Evolutionary conservation across 2,113 vertebrate species (phyloP), one percentile per base, ranked within the genome.

Genomic region (Lipotes vexillifer): DNA sequence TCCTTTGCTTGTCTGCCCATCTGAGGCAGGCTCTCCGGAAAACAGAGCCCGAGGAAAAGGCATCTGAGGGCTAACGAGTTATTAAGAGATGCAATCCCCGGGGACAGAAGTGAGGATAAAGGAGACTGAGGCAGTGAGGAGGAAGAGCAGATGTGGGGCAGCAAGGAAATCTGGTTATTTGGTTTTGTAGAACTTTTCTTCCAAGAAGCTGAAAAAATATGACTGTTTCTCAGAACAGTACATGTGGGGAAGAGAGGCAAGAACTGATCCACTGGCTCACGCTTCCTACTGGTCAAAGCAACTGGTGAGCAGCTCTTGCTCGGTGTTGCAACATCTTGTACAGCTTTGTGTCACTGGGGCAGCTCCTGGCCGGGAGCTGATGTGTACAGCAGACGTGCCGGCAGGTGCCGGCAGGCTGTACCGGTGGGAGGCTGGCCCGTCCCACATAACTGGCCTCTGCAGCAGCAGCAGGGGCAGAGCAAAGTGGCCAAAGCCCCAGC

Each of bases 371-470:
- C 14, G 18, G 78, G 29, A 18, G n/a, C 36, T 29, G 4, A 2
- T 3, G 41, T 8, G 18, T 13, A 0, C 7, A 6, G 38, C 3
- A 33, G 49, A 29, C 8, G 0, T 4, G 8, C 52, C 23, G 0
- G 25, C 4, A 18, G 12, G 49, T 7, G 23, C 3, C 46, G 3
- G 15, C 17, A 17, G 38, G 78, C 3, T n/a, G 13, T 41, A 5
- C 68, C 9, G 13, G 25, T 17, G 27, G 72, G 38, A 33, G 5
- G 11, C 14, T 4, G 29, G 31, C 44, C 12, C 21, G 2, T 4
- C 31, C 29, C 31, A 36, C 1, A 15, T 7, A 44, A 18, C 3
- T 15, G 25, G 33, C 14, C 38, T 75, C 36, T 29, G 44, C 59
- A 84, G 23, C 8, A 46, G 52, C 33, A 18, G 59, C 23, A 4